Base-by-base conservation (phyloP, 2,888 invertebrate genomes). In the Orthonevra nobilis region DNA sequence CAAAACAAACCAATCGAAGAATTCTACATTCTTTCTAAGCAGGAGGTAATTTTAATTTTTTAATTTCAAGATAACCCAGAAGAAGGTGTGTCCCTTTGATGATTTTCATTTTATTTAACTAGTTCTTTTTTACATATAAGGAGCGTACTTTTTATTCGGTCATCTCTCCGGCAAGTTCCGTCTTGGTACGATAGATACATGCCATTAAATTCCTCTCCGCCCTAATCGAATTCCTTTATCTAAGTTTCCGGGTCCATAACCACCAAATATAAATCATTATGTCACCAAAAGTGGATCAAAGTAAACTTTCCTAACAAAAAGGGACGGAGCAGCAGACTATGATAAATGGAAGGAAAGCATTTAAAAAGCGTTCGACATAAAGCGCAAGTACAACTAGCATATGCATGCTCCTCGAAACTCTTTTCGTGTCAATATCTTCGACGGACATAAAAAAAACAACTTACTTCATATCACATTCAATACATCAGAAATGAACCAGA, bases 181-280 rank as follows among this genome's bases (percentile, higher is more conserved):
- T n/a, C 15, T 7, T 17, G 19, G 10, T 15, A 17, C 12, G n/a
- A n/a, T n/a, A n/a, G n/a, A 28, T 17, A 46, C 46, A 46, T 19
- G 14, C 10, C 34, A 38, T 28, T 38, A 32, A 42, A 44, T 42
- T 30, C 20, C 14, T 9, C 26, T 26, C 17, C 36, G 5, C 7
- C 60, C 36, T 17, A 12, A 10, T 10, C 12, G 9, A 9, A 17
- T 46, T 28, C 46, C n/a, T 10, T 60, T 36, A 48, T 36, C 23
- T 17, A 38, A 36, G 38, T 64, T 64, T 30, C 19, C 20, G 15
- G 30, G 15, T 26, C 52, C 38, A 63, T 19, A 64, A 64, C 48
- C 64, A 66, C 42, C 50, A 46, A 66, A 74, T 46, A 66, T 74
- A 74, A 68, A 73, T 73, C 73, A 73, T 73, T 40, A 60, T 66